Base-by-base conservation (phyloP, 2,113 vertebrate genomes). In the Perca fluviatilis region DNA sequence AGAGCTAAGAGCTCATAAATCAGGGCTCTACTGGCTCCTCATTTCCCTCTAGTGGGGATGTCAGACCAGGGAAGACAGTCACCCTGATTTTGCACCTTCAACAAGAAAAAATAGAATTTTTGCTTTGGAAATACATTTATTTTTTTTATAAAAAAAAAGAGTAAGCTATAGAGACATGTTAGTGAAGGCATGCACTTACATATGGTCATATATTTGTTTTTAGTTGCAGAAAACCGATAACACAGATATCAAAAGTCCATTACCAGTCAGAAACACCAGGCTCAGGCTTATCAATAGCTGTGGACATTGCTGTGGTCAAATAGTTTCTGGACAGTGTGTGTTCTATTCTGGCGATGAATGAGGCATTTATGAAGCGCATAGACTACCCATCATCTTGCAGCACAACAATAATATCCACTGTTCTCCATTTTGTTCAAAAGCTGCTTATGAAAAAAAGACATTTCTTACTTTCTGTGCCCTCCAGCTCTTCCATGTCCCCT, bases 341-440 rank as follows among this genome's bases (percentile, higher is more conserved):
- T 77, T 85, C 80, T 90, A 80, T 87, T 86, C 87, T 69, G 60
- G 2, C 27, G n/a, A 92, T 89, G 90, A 93, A 94, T 90, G 89
- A 86, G 89, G 61, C 90, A 91, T 93, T 93, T 91, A 88, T 86
- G 69, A 83, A 82, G 80, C 23, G 69, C 49, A 65, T 74, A 85
- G 66, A 82, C 69, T 57, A 66, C 54, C 61, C 74, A 88, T 85
- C 75, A 88, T 90, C 40, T 80, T 58, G 23, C 23, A 66, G 53
- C 43, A 43, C 77, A 83, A 94, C 93, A 93, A 93, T 92, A 60
- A 78, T 56, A 83, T 66, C 84, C 83, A 90, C 77, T 93, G 93
- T 94, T 91, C 87, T 82, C 70, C 36, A 1, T 73, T 54, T 54
- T 43, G 56, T 80, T 21, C 77, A 65, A 76, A 50, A 79, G 70